These are phyloP conservation scores for Neoseiulus cucumeris DNA, from an alignment of 1,140 invertebrate genomes.

Conservation along the genomic window DNA sequence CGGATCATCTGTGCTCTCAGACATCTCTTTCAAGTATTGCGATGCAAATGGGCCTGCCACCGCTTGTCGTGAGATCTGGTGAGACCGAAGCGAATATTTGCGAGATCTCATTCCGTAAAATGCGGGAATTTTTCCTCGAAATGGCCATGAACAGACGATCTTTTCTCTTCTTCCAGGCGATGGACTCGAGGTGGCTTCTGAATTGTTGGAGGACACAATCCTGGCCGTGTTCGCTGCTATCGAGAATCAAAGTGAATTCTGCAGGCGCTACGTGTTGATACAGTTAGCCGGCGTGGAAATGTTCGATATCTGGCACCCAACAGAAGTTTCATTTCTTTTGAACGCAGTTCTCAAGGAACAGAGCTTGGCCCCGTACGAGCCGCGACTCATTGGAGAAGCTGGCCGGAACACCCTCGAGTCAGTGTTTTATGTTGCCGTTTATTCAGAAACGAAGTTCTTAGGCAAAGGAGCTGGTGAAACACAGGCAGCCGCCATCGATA, in stretches of 20 bases:
- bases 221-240: background rate
- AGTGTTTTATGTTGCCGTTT: background rate
- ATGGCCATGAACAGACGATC: background rate
- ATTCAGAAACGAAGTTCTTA: background rate
- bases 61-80: background rate
- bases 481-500: background rate
- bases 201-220: background rate
- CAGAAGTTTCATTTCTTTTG: background rate
- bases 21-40: background rate
- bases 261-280: background rate
- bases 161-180: background rate
- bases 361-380: background rate
- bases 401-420: background rate
- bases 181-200: background rate
- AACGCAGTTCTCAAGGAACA: background rate
- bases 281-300: background rate
- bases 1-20: background rate
- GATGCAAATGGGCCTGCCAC: background rate
- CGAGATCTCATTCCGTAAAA: background rate
- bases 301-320: background rate
- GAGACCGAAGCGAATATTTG: background rate
- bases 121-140: background rate
- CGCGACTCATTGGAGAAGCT: background rate
- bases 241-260: background rate
- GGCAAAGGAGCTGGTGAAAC: background rate